Conservation (phyloP, 2,797 vertebrate species). For the Sitta carolinensis region DNA sequence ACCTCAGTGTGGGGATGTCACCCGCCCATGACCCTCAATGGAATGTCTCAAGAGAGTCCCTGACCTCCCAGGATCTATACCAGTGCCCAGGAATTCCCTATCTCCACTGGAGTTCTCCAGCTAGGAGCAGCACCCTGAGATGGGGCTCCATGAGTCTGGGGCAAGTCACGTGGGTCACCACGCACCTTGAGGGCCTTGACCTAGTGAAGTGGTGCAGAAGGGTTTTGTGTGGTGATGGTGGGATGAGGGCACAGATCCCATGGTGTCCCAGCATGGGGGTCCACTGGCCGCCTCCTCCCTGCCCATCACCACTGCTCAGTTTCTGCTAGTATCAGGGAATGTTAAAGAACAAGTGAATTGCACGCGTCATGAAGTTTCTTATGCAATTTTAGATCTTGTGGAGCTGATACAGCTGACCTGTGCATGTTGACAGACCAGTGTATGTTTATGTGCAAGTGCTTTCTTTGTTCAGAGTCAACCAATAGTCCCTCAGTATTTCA, state of each 20-base stretch:
- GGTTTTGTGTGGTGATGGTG: not conserved
- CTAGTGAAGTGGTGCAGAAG: not conserved
- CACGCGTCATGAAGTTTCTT: rapidly evolving
- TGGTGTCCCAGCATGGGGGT: not conserved
- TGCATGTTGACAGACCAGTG: not conserved
- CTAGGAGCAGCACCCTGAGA: not conserved
- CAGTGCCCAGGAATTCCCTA: not conserved
- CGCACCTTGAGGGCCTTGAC: not conserved
- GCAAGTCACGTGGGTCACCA: not conserved
- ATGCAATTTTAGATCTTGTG: not conserved
- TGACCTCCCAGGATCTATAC: not conserved
- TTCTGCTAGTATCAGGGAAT: not conserved
- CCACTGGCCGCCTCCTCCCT: not conserved
- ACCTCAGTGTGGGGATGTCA: not conserved
- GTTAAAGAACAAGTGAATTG: not conserved
- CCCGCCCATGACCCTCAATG: not conserved
- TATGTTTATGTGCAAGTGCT: not conserved
- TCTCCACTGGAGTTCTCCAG: not conserved
- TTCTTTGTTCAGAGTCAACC: not conserved
- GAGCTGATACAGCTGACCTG: not conserved
- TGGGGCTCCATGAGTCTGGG: not conserved
- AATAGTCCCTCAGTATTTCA: not conserved
- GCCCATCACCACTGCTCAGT: not conserved
- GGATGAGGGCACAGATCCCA: not conserved
- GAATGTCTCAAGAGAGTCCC: not conserved